phyloP scores from a whole-genome alignment of 2,888 invertebrate genomes.

The Dasysyrphus tricinctus region DNA sequence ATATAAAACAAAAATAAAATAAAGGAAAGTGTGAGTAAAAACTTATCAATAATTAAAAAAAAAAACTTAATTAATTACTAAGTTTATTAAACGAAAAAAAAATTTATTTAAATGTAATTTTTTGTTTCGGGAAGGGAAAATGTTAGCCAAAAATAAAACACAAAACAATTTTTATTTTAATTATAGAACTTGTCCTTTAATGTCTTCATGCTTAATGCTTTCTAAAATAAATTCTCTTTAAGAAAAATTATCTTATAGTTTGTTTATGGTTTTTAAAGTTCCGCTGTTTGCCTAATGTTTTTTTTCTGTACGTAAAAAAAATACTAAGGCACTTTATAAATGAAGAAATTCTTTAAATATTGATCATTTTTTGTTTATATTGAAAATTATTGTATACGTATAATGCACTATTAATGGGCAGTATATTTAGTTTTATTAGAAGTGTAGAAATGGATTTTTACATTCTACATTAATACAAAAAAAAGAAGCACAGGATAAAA shows the following conservation, averaged over 20 bases:
- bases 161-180: conserved; percentile 48
- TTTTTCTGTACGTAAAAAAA: conserved; percentile 38
- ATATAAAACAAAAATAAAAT: conserved; percentile 56
- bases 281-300: conserved; percentile 43
- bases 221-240: conserved; percentile 66
- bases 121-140: conserved; percentile 9
- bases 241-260: conserved; percentile 47
- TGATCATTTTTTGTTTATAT: conserved; percentile 21
- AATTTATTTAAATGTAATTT: conserved; percentile 19
- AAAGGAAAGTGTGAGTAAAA: conserved; percentile 56
- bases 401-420: conserved; percentile 55
- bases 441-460: conserved; percentile 6
- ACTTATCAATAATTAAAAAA: background rate
- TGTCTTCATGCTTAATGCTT: conserved; percentile 61
- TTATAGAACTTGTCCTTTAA: conserved; percentile 69
- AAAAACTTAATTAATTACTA: conserved; percentile 6
- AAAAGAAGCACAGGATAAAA: conserved; percentile 76
- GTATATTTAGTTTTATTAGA: conserved; percentile 53
- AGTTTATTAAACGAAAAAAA: conserved; percentile 6
- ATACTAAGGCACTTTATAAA: conserved; percentile 68
- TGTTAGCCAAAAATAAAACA: conserved; percentile 55
- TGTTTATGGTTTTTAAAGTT: conserved; percentile 41
- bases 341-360: conserved; percentile 52
- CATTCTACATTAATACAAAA: conserved; percentile 53
- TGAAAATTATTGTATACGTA: conserved; percentile 12